Evolutionary conservation across 2,888 invertebrate genomes (phyloP).

Genomic region (Volucella inflata): DNA sequence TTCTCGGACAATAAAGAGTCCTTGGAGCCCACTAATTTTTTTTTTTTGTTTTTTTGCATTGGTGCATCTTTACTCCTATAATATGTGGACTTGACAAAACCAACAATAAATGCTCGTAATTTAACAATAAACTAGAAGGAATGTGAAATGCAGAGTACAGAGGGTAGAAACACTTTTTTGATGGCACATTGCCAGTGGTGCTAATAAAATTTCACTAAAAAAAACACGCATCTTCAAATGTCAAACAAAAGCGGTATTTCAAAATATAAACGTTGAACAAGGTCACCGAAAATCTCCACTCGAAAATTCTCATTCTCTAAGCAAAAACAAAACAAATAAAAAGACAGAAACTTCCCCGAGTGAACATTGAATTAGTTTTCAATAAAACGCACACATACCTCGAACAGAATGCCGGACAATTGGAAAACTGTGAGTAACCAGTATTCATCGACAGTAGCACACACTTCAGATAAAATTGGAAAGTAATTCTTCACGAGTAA

Average conservation of each 20-base stretch:
- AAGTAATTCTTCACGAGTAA: not conserved
- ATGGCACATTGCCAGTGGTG: constrained; percentile 26
- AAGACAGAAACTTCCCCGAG: constrained; percentile 20
- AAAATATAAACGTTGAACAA: constrained; percentile 13
- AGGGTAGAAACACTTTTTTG: not conserved
- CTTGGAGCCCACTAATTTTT: constrained; percentile 33
- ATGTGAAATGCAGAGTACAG: not conserved
- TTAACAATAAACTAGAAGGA: constrained; percentile 7
- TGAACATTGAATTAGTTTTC: constrained; percentile 52
- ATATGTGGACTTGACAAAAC: not conserved
- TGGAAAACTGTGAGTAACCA: constrained; percentile 22
- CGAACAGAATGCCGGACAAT: constrained; percentile 28
- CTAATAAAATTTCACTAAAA: constrained; percentile 7
- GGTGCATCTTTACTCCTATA: constrained; percentile 15
- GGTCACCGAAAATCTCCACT: constrained; percentile 26
- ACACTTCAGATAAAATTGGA: constrained; percentile 30
- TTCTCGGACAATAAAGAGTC: constrained; percentile 1
- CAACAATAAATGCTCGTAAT: constrained; percentile 28
- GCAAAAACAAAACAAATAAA: constrained; percentile 35
- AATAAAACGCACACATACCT: constrained; percentile 50
- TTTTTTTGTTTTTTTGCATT: constrained; percentile 9
- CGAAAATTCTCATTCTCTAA: constrained; percentile 40
- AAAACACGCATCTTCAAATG: not conserved
- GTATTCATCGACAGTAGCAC: constrained; percentile 10
- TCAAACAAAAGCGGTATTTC: not conserved